Evolutionary conservation across 92 coral and sea anemone genomes (phyloP).

Genomic region (Porites divaricata): DNA sequence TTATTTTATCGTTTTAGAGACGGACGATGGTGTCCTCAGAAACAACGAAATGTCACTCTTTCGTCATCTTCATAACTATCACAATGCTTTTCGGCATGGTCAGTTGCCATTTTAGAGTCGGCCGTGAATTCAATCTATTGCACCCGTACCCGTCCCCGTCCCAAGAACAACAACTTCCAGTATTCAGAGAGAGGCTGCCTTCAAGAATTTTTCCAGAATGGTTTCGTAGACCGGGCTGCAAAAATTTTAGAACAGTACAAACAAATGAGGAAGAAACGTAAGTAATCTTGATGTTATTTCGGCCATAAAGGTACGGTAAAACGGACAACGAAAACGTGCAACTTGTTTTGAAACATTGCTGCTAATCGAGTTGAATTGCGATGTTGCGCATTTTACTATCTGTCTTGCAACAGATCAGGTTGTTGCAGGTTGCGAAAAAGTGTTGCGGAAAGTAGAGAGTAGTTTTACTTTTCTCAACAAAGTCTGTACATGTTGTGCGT

Average conservation of each 20-base stretch:
- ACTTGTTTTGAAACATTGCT: too few species aligned
- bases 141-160: slow-evolving; percentile 1
- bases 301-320: too few species aligned
- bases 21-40: neutral
- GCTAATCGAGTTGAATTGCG: too few species aligned
- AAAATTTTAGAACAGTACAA: neutral
- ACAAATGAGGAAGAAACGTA: neutral
- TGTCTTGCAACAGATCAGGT: too few species aligned
- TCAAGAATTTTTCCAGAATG: neutral
- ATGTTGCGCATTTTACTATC: too few species aligned
- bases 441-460: too few species aligned
- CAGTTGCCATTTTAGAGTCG: slow-evolving; percentile 18
- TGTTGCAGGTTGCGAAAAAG: too few species aligned
- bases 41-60: neutral
- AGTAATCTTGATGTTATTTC: neutral
- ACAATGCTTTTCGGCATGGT: slow-evolving; percentile 16
- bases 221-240: neutral
- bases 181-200: neutral
- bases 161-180: neutral
- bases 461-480: too few species aligned
- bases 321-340: too few species aligned
- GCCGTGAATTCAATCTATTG: slow-evolving; percentile 4
- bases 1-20: neutral
- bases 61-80: neutral
- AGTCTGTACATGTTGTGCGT: too few species aligned